phyloP scores from a whole-genome alignment of 2,797 vertebrate species.

The Dallia pectoralis region DNA sequence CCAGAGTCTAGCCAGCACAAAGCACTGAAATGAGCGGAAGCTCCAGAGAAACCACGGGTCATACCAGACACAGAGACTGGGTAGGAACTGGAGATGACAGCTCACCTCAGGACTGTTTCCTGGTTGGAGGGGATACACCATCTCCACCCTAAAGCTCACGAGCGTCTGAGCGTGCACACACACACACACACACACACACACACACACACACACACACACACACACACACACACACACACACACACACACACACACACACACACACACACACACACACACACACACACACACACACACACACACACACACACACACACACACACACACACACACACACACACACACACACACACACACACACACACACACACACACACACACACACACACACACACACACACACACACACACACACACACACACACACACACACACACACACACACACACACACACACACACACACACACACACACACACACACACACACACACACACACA shows the following conservation, averaged over 20 bases:
- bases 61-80: background rate
- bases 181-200: background rate
- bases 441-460: background rate
- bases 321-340: background rate
- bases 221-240: background rate
- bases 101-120: conserved; percentile 37
- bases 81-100: conserved; percentile 38
- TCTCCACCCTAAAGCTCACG: background rate
- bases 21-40: background rate
- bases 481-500: background rate
- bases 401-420: background rate
- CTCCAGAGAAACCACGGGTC: background rate
- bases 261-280: background rate
- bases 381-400: background rate
- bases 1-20: background rate
- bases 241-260: background rate
- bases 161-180: background rate
- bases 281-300: background rate
- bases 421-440: background rate
- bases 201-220: background rate
- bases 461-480: background rate
- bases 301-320: background rate
- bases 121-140: conserved; percentile 6
- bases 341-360: background rate
- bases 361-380: background rate